Base-by-base conservation (phyloP, 2,113 vertebrate species). In the Tautogolabrus adspersus region DNA sequence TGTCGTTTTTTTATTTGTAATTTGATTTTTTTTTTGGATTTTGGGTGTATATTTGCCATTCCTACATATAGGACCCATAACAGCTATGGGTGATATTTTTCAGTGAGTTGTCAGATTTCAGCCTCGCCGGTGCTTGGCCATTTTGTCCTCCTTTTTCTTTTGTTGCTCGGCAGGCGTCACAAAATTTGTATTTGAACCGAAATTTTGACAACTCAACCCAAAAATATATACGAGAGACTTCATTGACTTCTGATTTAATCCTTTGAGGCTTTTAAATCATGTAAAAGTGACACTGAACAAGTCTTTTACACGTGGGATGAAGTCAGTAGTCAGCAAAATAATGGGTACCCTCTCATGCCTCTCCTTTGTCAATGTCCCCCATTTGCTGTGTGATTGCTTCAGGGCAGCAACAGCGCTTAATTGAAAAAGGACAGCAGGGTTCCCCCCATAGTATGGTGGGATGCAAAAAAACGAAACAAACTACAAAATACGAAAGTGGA, bases 91-190 rank as follows among this genome's bases (percentile, higher is more conserved):
- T 89, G 82, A 95, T 95, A 95, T 95, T 95, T 95, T 95, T 95
- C 91, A 88, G 93, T 94, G 95, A 93, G 95, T 95, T 95, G 95
- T 95, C 95, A 95, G 92, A 94, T 95, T 95, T 95, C 94, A 87
- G 65, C 69, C 77, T 66, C 11, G 82, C 83, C 79, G 65, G 81
- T 75, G 72, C 81, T 88, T 72, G 37, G 78, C 52, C 60, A 70
- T 75, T 87, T 75, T 75, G 63, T 56, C 19, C 60, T 21, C 49
- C 13, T 13, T 54, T 23, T 23, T 60, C 51, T 77, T 66, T 67
- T 66, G 46, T 59, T 71, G 81, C 77, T 85, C 73, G 79, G 81
- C 88, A 76, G 82, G 75, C 68, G 54, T 72, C 63, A 8, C 6
- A 69, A 75, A 66, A 23, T 2, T 81, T 82, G 23, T 37, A 66